A percentile compares a stretch with the other conserved stretches of the same genome.
Evolutionary conservation across 2,113 vertebrate species (phyloP).

Genomic region (Microtus oregoni): DNA sequence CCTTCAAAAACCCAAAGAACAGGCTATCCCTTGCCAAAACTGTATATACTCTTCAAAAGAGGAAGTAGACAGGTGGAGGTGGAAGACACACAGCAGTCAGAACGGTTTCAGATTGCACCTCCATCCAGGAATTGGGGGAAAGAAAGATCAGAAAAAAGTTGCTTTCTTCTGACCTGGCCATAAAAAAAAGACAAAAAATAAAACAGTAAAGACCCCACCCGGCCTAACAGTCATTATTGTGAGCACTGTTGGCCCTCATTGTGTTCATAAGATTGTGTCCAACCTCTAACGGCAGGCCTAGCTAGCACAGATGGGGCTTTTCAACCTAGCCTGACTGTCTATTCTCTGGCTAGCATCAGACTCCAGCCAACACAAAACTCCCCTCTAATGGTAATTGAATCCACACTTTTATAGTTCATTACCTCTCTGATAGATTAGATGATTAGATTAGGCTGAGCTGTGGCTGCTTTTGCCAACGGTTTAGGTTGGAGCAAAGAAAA

Average conservation of each 20-base stretch:
- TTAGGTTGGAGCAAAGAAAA: constrained; percentile 68
- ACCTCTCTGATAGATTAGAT: constrained; percentile 86
- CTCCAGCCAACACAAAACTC: constrained; percentile 82
- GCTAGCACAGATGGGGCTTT: constrained; percentile 87
- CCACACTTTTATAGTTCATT: constrained; percentile 88
- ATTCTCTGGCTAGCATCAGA: constrained; percentile 80
- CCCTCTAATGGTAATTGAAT: constrained; percentile 86
- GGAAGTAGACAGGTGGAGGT: neutral
- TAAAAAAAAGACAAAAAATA: constrained; percentile 20
- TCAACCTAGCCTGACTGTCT: constrained; percentile 74
- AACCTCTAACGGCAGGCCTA: constrained; percentile 68
- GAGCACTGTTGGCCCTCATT: neutral
- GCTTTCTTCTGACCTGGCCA: neutral
- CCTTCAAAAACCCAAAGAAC: neutral
- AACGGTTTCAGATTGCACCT: neutral
- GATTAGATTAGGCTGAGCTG: constrained; percentile 81
- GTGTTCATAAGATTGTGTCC: constrained; percentile 58
- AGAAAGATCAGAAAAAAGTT: neutral
- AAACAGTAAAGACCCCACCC: neutral
- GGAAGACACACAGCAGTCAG: neutral
- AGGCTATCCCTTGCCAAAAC: neutral
- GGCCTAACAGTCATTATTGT: neutral
- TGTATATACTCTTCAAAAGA: neutral
- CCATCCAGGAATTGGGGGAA: neutral
- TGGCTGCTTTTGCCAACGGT: neutral